phyloP scores from a whole-genome alignment of 2,113 vertebrate species.

The Psettodes erumei region DNA sequence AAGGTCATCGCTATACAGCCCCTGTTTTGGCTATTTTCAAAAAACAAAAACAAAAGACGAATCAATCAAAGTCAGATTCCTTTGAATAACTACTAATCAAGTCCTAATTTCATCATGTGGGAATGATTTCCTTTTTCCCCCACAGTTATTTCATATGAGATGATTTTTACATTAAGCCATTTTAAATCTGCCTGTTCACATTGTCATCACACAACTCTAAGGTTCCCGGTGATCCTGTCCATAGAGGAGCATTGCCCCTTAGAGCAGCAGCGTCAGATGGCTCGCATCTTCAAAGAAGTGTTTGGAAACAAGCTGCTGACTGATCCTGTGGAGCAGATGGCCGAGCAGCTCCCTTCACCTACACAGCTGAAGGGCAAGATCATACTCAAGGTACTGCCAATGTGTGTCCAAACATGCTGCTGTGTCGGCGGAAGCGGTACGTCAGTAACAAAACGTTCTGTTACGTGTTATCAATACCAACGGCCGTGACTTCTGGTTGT shows the following conservation, averaged over 20 bases:
- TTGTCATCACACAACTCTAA: constrained; percentile 55
- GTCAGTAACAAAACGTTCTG: not conserved
- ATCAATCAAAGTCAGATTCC: not conserved
- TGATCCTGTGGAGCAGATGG: constrained; percentile 89
- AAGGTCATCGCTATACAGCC: not conserved
- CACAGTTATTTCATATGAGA: no score
- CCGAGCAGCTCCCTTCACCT: constrained; percentile 95
- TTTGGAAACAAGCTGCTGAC: constrained; percentile 90
- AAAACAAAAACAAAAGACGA: not conserved
- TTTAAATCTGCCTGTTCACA: not conserved
- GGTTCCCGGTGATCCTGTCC: constrained; percentile 94
- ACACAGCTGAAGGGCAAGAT: constrained; percentile 94
- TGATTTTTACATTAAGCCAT: not conserved
- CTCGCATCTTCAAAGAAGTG: constrained; percentile 90
- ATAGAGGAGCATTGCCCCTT: constrained; percentile 95
- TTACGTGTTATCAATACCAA: not conserved
- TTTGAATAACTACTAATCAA: not conserved
- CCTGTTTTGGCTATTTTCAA: not conserved
- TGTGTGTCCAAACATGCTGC: not conserved
- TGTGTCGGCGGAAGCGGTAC: not conserved
- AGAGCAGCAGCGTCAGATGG: constrained; percentile 96
- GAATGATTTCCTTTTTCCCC: not conserved
- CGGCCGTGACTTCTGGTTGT: constrained; percentile 7
- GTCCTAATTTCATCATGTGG: not conserved
- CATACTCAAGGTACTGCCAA: constrained; percentile 89